phyloP scores from a whole-genome alignment of 2,797 vertebrate species.

The Philypnodon macrostomus region DNA sequence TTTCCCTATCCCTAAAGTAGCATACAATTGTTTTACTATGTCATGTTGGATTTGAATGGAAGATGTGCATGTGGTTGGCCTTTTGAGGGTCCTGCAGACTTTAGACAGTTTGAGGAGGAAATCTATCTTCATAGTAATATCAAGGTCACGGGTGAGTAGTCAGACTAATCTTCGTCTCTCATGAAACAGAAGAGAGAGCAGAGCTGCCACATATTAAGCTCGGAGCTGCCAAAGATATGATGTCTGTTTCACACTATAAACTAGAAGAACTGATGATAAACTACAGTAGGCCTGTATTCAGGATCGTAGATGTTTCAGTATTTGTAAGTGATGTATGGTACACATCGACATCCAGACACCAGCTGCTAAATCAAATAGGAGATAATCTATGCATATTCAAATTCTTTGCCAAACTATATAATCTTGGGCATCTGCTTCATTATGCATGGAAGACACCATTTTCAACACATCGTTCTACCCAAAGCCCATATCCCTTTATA shows the following conservation, averaged over 20 bases:
- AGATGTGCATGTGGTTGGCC: conserved; percentile 56
- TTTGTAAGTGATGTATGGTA: conserved; percentile 55
- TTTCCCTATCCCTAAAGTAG: too few species aligned
- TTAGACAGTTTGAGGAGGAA: conserved; percentile 69
- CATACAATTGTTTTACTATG: too few species aligned
- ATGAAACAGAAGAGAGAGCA: conserved; percentile 61
- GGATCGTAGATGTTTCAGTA: conserved; percentile 38
- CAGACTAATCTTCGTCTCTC: conserved; percentile 73
- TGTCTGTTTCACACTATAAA: conserved; percentile 61
- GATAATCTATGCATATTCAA: conserved; percentile 73
- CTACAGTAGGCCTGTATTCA: conserved; percentile 46
- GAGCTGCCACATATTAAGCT: conserved; percentile 59
- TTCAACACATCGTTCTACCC: conserved; percentile 44
- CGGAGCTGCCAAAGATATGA: conserved; percentile 63
- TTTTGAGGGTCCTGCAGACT: conserved; percentile 67
- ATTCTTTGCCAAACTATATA: conserved; percentile 69
- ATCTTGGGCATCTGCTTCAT: conserved; percentile 71
- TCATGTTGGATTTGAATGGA: conserved; percentile 68
- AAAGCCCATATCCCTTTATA: conserved; percentile 42
- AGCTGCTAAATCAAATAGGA: conserved; percentile 69
- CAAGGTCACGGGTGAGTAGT: conserved; percentile 75
- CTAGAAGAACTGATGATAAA: conserved; percentile 59
- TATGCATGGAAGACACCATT: conserved; percentile 62
- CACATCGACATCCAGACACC: conserved; percentile 56
- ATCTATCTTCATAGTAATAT: conserved; percentile 74